phyloP scores from a whole-genome alignment of 1,140 invertebrate genomes.

The Ephestia elutella region DNA sequence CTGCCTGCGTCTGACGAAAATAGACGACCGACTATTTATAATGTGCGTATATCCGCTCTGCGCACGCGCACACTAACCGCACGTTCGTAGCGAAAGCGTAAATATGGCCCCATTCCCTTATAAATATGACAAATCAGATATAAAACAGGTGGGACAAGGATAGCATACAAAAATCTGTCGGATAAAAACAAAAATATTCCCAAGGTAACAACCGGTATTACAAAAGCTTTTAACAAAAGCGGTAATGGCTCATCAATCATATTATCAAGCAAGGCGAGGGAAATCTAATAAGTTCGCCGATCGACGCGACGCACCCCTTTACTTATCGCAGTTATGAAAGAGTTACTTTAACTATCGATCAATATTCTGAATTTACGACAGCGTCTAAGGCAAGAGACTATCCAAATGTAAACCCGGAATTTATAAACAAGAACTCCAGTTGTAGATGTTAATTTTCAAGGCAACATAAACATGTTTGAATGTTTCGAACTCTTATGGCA shows the following conservation, averaged over 20 bases:
- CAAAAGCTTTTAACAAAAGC: slow-evolving; percentile 39
- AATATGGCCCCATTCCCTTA: slow-evolving; percentile 37
- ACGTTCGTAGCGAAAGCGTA: slow-evolving; percentile 31
- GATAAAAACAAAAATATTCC: too few relatives aligned
- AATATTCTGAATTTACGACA: not conserved
- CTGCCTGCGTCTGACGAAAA: slow-evolving; percentile 48
- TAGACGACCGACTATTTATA: slow-evolving; percentile 67
- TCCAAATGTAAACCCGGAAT: not conserved
- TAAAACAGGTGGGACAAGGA: slow-evolving; percentile 4
- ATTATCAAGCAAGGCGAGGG: slow-evolving; percentile 33
- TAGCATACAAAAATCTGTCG: not conserved
- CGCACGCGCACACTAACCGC: slow-evolving; percentile 49
- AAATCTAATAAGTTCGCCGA: slow-evolving; percentile 12
- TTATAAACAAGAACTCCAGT: not conserved
- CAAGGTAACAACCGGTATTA: not conserved
- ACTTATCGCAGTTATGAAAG: not conserved
- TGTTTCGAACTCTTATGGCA: slow-evolving; percentile 27
- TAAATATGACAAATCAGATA: slow-evolving; percentile 3
- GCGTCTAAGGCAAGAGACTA: too few relatives aligned
- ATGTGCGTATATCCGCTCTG: slow-evolving; percentile 56
- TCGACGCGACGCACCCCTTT: slow-evolving; percentile 8
- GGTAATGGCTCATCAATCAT: slow-evolving; percentile 53
- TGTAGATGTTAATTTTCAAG: slow-evolving; percentile 7
- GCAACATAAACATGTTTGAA: slow-evolving; percentile 7
- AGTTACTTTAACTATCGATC: not conserved